Evolutionary conservation across 2,797 vertebrate species (phyloP).

Genomic region (Protosalanx chinensis): DNA sequence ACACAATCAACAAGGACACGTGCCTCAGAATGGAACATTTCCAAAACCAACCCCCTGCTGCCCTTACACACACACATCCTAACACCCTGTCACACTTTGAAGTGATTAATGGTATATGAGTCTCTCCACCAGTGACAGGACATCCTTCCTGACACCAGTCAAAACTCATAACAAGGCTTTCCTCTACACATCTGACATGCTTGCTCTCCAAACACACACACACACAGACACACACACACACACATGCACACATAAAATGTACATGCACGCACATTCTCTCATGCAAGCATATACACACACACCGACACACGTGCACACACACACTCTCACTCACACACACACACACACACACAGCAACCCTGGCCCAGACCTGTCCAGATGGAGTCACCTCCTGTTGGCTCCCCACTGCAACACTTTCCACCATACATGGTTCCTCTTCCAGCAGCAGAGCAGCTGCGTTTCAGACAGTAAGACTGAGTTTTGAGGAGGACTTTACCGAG

Average conservation of each 20-base stretch:
- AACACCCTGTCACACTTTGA: constrained; percentile 48
- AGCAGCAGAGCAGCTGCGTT: constrained; percentile 48
- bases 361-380: constrained; percentile 34
- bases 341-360: background rate
- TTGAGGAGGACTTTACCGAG: background rate
- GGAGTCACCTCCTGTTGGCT: constrained; percentile 60
- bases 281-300: background rate
- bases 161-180: constrained; percentile 62
- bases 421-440: constrained; percentile 49
- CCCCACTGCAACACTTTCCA: constrained; percentile 55
- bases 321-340: constrained; percentile 19
- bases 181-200: constrained; percentile 47
- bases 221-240: background rate
- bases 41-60: constrained; percentile 31
- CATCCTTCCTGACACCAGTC: constrained; percentile 71
- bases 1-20: constrained; percentile 37
- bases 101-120: constrained; percentile 59
- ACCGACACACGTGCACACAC: constrained; percentile 5
- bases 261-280: no score
- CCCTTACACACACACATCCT: constrained; percentile 47
- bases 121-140: constrained; percentile 45
- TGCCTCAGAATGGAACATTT: constrained; percentile 50
- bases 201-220: constrained; percentile 18
- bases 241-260: background rate
- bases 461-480: constrained; percentile 5